Base-by-base conservation (phyloP, 2,113 vertebrate genomes). In the Crotophaga sulcirostris region DNA sequence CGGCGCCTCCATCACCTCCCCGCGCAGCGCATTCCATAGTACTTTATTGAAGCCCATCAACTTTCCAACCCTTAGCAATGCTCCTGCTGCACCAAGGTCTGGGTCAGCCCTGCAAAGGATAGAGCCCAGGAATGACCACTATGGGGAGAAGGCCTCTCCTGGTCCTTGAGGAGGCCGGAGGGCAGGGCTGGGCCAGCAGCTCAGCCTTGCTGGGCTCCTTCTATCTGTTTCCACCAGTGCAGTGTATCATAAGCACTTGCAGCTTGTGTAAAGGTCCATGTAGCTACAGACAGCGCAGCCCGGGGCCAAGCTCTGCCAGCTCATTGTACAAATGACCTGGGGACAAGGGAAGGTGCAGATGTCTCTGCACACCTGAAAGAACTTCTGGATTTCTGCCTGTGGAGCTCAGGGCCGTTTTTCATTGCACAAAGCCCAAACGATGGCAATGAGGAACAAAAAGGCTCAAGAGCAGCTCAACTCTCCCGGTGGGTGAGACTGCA, bases 221-320 rank as follows among this genome's bases (percentile, higher is more conserved):
- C 3, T 1, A 17, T 29, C 54, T 4, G 34, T 34, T n/a, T 40
- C 55, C 54, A 25, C 25, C 72, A 16, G 15, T 7, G 1, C 31
- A 63, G 44, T 4, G 1, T 24, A 11, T 44, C 54, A 10, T 0
- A 10, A 60, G 19, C 0, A 0, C 36, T 6, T 16, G 49, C 0
- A 4, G 47, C 77, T 59, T 12, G n/a, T 20, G n/a, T 11, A 19
- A 77, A 34, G 38, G 44, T 58, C 29, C 58, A 34, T 42, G 21
- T 0, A 60, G 45, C 84, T 33, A 24, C n/a, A n/a, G 64, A 13
- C 12, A 9, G 9, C 0, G 16, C 45, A 33, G 63, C 75, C n/a
- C 10, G 25, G 18, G 29, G 63, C 21, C 40, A n/a, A 20, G 38
- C 33, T 67, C 29, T 33, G 66, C 33, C 21, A 24, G 7, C 2